A percentile compares a stretch with the other conserved stretches of the same genome.
Conservation (phyloP, 2,888 invertebrate genomes). For the Pyrgus malvae region DNA sequence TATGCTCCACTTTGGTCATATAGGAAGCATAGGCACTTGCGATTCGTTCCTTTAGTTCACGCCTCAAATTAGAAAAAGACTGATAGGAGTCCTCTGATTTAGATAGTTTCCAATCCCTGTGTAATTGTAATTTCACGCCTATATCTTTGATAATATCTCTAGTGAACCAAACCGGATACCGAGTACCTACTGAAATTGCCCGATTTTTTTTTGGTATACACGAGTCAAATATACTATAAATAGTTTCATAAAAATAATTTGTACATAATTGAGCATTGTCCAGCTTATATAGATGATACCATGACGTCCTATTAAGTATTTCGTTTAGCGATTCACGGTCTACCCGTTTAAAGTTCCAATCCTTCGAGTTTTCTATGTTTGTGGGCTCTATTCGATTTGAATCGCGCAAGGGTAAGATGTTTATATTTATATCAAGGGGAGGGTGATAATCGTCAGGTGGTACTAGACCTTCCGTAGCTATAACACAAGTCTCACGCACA, state of each 20-base stretch:
- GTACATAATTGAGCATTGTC: neutral
- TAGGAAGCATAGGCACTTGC: neutral
- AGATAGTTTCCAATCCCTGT: too few relatives aligned
- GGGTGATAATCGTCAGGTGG: conserved; percentile 13
- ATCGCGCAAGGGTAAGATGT: neutral
- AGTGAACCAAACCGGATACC: conserved; percentile 10
- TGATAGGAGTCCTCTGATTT: too few relatives aligned
- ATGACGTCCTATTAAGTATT: neutral
- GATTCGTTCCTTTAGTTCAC: neutral
- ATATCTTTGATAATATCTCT: neutral
- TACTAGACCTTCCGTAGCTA: conserved; percentile 3
- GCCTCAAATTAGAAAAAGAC: too few relatives aligned
- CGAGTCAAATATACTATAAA: conserved; percentile 1
- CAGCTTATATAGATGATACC: neutral
- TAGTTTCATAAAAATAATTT: neutral
- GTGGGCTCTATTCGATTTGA: neutral
- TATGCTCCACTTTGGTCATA: neutral
- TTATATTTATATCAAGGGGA: neutral
- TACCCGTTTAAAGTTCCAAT: conserved; percentile 5
- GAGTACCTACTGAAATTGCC: neutral
- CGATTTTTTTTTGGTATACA: conserved; percentile 11
- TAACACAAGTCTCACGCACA: neutral
- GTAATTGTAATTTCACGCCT: too few relatives aligned
- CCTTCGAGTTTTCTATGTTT: neutral
- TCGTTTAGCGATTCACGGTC: neutral